Conservation (phyloP, 2,797 vertebrate species). For the Tapirus indicus region DNA sequence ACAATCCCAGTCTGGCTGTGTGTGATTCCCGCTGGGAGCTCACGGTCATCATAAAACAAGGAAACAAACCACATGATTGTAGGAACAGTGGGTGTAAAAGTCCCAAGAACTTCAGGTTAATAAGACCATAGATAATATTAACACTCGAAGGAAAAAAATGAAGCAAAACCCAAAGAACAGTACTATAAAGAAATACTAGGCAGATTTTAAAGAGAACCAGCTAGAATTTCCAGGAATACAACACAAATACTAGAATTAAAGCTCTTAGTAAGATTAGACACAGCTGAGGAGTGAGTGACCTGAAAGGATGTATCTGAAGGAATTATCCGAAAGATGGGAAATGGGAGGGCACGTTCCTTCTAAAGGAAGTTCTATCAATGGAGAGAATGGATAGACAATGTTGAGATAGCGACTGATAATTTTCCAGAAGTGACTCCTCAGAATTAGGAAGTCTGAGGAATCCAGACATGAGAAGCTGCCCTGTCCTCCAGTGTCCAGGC, state of each 20-base stretch:
- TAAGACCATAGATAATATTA: background rate
- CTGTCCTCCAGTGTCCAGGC: background rate
- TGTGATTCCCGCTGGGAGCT: too few relatives aligned
- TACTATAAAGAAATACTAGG: background rate
- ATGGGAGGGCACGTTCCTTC: background rate
- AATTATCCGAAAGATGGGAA: background rate
- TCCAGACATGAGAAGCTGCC: background rate
- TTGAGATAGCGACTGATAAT: background rate
- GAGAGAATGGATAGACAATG: background rate
- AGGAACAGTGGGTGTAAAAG: background rate
- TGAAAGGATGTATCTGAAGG: background rate
- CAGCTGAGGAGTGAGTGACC: background rate
- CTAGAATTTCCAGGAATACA: background rate
- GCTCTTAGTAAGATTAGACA: background rate
- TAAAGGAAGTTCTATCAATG: background rate
- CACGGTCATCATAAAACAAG: background rate
- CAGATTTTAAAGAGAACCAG: background rate
- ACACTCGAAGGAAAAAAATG: too few relatives aligned
- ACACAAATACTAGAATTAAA: background rate
- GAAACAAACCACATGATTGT: background rate
- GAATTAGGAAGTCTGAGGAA: background rate
- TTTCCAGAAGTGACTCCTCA: background rate
- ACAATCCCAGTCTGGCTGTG: background rate
- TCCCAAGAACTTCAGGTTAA: background rate
- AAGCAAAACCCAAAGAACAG: background rate